Percentiles rank a stretch among this genome's conserved stretches.
Conservation (phyloP, 2,113 vertebrate genomes). For the Phaethornis superciliosus region DNA sequence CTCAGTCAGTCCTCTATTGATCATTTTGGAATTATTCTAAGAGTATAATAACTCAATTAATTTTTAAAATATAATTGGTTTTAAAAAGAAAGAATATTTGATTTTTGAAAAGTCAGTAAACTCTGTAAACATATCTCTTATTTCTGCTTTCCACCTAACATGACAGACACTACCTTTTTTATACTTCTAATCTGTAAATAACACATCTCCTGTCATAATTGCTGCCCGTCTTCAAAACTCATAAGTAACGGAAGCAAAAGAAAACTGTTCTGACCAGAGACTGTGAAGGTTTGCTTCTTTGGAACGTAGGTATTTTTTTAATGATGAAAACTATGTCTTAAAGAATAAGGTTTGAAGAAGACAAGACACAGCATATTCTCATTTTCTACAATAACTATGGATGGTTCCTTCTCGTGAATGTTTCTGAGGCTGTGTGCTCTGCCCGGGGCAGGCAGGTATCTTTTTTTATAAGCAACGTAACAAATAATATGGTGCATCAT, state of each 20-base stretch:
- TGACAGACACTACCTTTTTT: not conserved
- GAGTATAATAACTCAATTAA: not conserved
- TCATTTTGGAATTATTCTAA: not conserved
- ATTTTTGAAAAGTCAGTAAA: not conserved
- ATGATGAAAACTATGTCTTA: not conserved
- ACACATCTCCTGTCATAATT: not conserved
- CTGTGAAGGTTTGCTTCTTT: not conserved
- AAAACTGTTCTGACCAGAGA: not conserved
- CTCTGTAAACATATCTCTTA: not conserved
- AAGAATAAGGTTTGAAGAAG: not conserved
- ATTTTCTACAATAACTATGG: not conserved
- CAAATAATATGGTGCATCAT: not conserved
- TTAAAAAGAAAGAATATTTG: not conserved
- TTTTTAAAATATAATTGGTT: not conserved
- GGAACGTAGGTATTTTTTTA: not conserved
- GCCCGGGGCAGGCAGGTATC: not conserved
- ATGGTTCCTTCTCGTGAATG: not conserved
- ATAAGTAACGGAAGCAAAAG: not conserved
- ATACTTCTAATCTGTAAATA: not conserved
- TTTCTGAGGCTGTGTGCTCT: not conserved
- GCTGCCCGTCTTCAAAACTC: not conserved
- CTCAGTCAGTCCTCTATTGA: not conserved
- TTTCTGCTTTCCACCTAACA: not conserved
- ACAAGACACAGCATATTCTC: not conserved
- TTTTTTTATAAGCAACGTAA: no score